Evolutionary conservation across 2,113 vertebrate genomes (phyloP), one percentile per base, ranked within the genome.

Genomic region (Hemicordylus capensis): DNA sequence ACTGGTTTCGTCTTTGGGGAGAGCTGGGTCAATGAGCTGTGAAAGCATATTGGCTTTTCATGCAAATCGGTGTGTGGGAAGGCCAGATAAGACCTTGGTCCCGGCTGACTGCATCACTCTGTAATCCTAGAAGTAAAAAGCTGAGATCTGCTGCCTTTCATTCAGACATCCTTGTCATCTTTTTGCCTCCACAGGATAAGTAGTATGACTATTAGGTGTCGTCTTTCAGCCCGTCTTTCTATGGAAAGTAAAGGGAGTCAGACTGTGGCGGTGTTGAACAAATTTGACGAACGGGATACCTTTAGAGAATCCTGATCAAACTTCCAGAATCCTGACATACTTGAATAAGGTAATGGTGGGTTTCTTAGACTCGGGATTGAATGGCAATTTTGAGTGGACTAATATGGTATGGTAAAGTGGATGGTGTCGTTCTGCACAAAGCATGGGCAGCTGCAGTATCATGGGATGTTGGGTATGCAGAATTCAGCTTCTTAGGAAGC

Each of bases 301-400:
- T 98, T 98, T 94, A 98, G 96, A 95, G 97, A 98, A 97, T 94
- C 97, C 85, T 96, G 93, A 94, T 93, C 84, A 37, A 75, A 31
- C 56, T 37, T 67, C 58, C 74, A 76, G 76, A 87, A 74, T 48
- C 8, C 83, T 93, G 90, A 88, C 75, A 85, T 88, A 88, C 89
- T 77, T 61, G 74, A 82, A 72, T n/a, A 56, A 87, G 85, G 85
- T 87, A 82, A 83, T 1, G 1, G 1, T 12, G 34, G 10, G 20
- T 56, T 76, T 66, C 15, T 1, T 12, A 11, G 10, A 44, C 12
- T 58, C 10, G 34, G 48, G 74, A 24, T 17, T 44, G 39, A 78
- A 26, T 19, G 1, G 8, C 37, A 17, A 2, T 2, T 77, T 31
- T 37, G 51, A 11, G 76, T 10, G 14, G 24, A 42, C 17, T 1